phyloP scores from a whole-genome alignment of 1,140 invertebrate genomes.

The Saccostrea cuccullata region DNA sequence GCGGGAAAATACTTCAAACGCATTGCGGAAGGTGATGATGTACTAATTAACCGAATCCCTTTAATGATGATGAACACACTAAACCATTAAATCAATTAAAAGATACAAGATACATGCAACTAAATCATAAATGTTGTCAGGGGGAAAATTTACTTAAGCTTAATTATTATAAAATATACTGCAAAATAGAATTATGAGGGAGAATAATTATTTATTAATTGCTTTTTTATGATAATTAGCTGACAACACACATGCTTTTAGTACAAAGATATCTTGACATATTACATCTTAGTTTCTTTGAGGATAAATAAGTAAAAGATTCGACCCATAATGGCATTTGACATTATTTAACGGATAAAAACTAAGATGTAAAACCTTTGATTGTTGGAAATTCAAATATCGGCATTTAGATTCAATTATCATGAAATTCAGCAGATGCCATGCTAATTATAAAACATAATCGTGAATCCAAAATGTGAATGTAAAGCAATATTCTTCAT shows the following conservation, averaged over 20 bases:
- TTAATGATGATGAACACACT: neutral
- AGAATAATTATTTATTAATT: slow-evolving; percentile 11
- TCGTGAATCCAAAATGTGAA: neutral
- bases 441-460: neutral
- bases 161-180: neutral
- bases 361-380: neutral
- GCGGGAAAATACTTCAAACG: neutral
- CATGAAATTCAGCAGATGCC: neutral
- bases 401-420: neutral
- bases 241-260: neutral
- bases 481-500: neutral
- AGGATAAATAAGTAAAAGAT: neutral
- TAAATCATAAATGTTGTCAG: slow-evolving; percentile 8
- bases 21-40: neutral
- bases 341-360: neutral
- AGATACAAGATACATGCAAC: neutral
- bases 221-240: slow-evolving; percentile 4
- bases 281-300: slow-evolving; percentile 17
- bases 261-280: neutral
- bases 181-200: neutral
- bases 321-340: neutral
- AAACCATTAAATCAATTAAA: neutral
- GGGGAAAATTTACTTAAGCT: neutral
- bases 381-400: neutral
- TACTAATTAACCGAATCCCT: neutral